phyloP scores from a whole-genome alignment of 2,113 vertebrate species.

The Malurus elegans region DNA sequence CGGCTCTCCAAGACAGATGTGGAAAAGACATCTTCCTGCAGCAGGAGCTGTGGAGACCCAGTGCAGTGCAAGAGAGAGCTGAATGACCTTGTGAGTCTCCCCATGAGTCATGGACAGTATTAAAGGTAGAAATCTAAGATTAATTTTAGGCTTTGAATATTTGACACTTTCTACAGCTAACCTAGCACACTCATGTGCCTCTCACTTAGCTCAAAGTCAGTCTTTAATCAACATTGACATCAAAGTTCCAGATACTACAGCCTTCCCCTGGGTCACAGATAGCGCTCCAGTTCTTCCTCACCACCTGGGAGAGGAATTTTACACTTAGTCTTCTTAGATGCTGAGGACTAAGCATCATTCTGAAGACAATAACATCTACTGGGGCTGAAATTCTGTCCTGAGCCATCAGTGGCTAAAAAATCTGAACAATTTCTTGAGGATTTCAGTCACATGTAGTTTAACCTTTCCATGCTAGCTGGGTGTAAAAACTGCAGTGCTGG shows the following conservation, averaged over 20 bases:
- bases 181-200: not conserved
- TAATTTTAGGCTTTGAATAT: not conserved
- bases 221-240: conserved; percentile 9
- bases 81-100: not conserved
- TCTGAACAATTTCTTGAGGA: not conserved
- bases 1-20: rapidly evolving
- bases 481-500: not conserved
- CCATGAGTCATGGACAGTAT: not conserved
- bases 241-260: not conserved
- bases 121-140: conserved; percentile 1
- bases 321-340: not conserved
- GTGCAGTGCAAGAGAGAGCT: not conserved
- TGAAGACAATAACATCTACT: not conserved
- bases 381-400: not conserved
- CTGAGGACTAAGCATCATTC: not conserved
- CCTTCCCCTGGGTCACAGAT: not conserved
- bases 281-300: not conserved
- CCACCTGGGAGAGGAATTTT: not conserved
- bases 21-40: not conserved
- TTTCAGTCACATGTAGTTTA: not conserved
- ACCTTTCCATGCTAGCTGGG: not conserved
- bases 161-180: not conserved
- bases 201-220: not conserved
- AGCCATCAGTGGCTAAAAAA: not conserved
- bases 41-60: not conserved